Evolutionary conservation across 2,797 vertebrate genomes (phyloP), one percentile per base, ranked within the genome.

Genomic region (Parambassis ranga): DNA sequence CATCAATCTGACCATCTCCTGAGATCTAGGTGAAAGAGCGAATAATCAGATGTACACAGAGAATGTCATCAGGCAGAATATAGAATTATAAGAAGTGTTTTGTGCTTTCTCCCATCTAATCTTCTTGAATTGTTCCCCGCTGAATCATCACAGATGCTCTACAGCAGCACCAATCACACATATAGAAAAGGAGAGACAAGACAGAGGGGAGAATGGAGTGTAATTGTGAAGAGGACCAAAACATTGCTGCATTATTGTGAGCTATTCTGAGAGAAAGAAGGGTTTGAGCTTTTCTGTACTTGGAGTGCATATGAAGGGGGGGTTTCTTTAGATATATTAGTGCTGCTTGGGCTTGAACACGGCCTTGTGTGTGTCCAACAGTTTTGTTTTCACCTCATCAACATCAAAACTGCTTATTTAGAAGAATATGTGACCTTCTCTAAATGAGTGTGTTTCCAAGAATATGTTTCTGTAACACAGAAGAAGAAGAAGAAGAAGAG

Each of bases 111-210:
- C 48, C 66, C 5, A 49, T 81, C 49, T 73, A 63, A 59, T 77
- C 60, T 80, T 71, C 68, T 75, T 4, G 37, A 80, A 82, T 79
- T 65, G 68, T 76, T 86, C 76, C 69, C 68, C 78, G 83, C 62
- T 84, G 79, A 84, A 74, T 89, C 69, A 47, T 69, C 47, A 50
- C 38, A 39, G 72, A 46, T 31, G 71, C 60, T 57, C 56, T 36
- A 36, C 58, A 65, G 56, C 31, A 3, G 57, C 69, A 70, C 50
- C 50, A 65, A 81, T 83, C 69, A 70, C 65, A 74, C 30, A 53
- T 64, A 81, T 67, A 73, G 39, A 72, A 67, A 51, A 2, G 24
- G 56, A 49, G 13, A 50, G 48, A 50, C 57, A 69, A 56, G 73
- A 64, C 73, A 57, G 55, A 60, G 57, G 18, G 63, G 49, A 64